Conservation (phyloP, 2,113 vertebrate genomes). For the Periophthalmodon schlosseri region DNA sequence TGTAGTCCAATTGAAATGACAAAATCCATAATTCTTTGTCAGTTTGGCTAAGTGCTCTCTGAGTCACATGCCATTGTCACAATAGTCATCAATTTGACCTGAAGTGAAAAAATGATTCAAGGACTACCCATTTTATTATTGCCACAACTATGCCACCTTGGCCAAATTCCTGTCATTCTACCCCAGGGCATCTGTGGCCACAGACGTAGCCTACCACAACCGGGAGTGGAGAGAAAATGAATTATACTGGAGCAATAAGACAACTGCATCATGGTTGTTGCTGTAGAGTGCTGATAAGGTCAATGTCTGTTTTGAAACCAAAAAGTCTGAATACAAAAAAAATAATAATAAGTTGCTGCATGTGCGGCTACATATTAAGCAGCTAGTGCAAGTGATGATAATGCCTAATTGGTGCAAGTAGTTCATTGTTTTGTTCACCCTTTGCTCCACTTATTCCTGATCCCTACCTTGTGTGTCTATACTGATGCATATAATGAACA, state of each 20-base stretch:
- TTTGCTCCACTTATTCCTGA: not conserved
- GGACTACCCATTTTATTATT: not conserved
- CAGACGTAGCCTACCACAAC: no score
- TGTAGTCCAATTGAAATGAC: not conserved
- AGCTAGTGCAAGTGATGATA: not conserved
- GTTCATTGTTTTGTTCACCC: not conserved
- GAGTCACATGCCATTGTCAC: slow-evolving; percentile 1
- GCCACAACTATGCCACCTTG: no score
- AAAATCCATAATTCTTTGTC: slow-evolving; percentile 5
- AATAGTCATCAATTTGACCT: not conserved
- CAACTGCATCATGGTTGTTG: not conserved
- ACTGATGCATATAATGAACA: not conserved
- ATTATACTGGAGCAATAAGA: no score
- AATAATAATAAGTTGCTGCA: no score
- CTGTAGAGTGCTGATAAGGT: not conserved
- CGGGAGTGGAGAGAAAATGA: no score
- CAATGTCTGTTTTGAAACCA: no score
- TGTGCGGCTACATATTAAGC: not conserved
- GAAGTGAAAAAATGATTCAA: not conserved
- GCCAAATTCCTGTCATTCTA: not conserved
- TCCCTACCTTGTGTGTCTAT: not conserved
- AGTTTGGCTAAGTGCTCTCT: not conserved
- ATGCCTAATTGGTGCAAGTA: not conserved
- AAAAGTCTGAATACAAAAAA: not conserved
- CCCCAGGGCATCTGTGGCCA: not conserved